Conservation (phyloP, 1,140 invertebrate genomes). For the Oedothorax gibbosus region DNA sequence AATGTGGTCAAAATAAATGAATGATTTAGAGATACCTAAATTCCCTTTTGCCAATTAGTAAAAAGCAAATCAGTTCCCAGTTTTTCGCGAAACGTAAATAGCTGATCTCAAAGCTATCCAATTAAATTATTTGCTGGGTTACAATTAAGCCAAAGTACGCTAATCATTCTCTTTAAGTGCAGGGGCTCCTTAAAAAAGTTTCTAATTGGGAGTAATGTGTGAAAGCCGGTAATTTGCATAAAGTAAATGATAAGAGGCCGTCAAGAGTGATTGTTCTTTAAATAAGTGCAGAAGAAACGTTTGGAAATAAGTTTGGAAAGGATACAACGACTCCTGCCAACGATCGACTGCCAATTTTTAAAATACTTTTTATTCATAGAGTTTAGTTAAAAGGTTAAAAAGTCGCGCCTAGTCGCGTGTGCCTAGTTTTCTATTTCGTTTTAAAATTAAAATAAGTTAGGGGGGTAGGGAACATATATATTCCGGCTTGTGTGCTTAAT, state of each 20-base stretch:
- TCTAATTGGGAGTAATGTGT: slow-evolving; percentile 54
- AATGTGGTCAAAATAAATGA: slow-evolving; percentile 28
- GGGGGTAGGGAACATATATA: no score
- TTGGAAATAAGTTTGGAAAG: slow-evolving; percentile 16
- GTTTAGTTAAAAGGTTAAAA: no score
- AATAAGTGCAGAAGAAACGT: slow-evolving; percentile 44
- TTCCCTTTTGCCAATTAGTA: slow-evolving; percentile 36
- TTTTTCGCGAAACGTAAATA: slow-evolving; percentile 37
- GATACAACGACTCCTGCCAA: neutral
- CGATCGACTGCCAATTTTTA: neutral
- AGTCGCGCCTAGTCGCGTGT: no score
- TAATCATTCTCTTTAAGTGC: slow-evolving; percentile 48
- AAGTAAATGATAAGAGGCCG: slow-evolving; percentile 49
- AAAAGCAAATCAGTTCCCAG: slow-evolving; percentile 46
- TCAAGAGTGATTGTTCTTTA: slow-evolving; percentile 41
- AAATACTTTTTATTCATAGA: no score
- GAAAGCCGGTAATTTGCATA: slow-evolving; percentile 54
- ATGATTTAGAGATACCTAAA: slow-evolving; percentile 3
- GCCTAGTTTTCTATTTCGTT: no score
- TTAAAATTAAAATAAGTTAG: no score
- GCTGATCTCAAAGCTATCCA: slow-evolving; percentile 40
- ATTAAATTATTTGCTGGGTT: slow-evolving; percentile 40
- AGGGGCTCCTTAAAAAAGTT: slow-evolving; percentile 30
- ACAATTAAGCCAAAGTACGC: slow-evolving; percentile 53
- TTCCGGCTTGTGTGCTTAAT: no score